Conservation (phyloP, 2,113 vertebrate genomes). For the Gallinago jamesoni region DNA sequence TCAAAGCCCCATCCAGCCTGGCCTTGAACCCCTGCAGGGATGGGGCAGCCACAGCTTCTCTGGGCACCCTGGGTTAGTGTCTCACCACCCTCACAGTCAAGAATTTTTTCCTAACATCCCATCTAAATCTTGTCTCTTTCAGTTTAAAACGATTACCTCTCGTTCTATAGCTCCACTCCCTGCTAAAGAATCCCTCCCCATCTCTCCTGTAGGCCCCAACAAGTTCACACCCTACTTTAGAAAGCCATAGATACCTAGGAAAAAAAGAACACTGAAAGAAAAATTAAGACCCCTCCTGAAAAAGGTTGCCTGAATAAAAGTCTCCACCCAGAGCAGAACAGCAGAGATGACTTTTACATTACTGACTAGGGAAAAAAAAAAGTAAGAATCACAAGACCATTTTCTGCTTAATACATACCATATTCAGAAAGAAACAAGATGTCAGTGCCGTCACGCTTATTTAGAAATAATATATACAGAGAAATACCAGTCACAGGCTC, state of each 20-base stretch:
- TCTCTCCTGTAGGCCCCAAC: neutral
- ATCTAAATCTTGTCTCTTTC: too few relatives aligned
- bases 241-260: neutral
- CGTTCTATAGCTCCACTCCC: too few relatives aligned
- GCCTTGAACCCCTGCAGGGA: too few relatives aligned
- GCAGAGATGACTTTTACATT: neutral
- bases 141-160: too few relatives aligned
- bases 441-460: neutral
- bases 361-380: neutral
- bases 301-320: neutral
- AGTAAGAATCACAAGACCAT: neutral
- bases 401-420: neutral
- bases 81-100: too few relatives aligned
- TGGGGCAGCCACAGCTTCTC: too few relatives aligned
- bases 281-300: neutral
- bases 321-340: neutral
- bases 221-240: neutral
- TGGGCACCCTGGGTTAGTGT: too few relatives aligned
- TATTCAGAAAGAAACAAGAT: neutral
- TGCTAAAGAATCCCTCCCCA: too few relatives aligned
- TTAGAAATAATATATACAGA: neutral
- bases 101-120: too few relatives aligned
- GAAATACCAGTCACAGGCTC: neutral
- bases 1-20: too few relatives aligned
- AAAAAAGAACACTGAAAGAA: rapidly evolving